Percentiles rank a stretch among this genome's conserved stretches.
Conservation (phyloP, 2,113 vertebrate genomes). For the Oryzias curvinotus region DNA sequence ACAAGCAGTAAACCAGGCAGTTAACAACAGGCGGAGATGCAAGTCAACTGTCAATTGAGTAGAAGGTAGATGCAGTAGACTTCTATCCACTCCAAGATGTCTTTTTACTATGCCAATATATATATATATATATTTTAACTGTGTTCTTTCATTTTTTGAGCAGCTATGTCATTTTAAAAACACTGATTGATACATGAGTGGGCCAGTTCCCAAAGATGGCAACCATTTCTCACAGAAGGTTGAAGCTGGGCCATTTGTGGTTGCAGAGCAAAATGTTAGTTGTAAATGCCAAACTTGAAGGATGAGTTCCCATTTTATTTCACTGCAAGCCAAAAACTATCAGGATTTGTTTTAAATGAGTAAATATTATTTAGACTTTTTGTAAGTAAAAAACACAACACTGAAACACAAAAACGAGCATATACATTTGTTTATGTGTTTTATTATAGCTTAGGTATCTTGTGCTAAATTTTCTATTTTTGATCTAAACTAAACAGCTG, state of each 20-base stretch:
- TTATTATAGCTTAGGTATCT: too few relatives aligned
- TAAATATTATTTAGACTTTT: background rate
- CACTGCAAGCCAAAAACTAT: background rate
- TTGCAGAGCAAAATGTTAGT: conserved; percentile 17
- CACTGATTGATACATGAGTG: background rate
- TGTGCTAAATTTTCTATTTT: too few relatives aligned
- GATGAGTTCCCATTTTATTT: background rate
- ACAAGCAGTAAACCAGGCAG: background rate
- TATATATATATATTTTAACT: too few relatives aligned
- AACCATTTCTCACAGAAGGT: conserved; percentile 27
- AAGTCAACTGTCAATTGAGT: background rate
- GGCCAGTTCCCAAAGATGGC: background rate
- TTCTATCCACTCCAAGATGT: too few relatives aligned
- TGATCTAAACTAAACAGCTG: too few relatives aligned
- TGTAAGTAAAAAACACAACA: background rate
- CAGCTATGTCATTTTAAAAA: background rate
- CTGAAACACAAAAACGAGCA: too few relatives aligned
- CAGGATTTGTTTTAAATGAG: background rate
- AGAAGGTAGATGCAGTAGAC: background rate
- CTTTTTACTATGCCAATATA: too few relatives aligned
- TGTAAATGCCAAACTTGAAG: conserved; percentile 3
- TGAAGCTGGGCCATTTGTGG: conserved; percentile 12
- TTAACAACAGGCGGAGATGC: background rate
- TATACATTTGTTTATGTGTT: too few relatives aligned
- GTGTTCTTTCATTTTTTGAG: too few relatives aligned